phyloP scores from a whole-genome alignment of 2,888 invertebrate species.

The Quadroppia sp. region DNA sequence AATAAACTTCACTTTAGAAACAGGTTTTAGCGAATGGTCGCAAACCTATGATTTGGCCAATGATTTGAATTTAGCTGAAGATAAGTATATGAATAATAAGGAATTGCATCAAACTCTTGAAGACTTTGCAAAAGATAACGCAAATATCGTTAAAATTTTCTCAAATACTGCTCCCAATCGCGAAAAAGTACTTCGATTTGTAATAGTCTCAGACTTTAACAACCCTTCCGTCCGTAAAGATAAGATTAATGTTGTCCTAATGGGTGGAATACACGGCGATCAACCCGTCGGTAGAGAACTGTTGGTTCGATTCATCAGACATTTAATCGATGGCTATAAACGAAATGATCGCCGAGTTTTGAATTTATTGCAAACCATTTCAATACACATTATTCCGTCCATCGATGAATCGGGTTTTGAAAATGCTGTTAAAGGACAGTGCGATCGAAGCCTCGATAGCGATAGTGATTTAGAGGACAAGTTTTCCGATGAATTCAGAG shows the following conservation, averaged over 20 bases:
- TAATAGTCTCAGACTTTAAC: constrained; percentile 42
- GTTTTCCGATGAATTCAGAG: constrained; percentile 44
- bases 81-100: constrained; percentile 63
- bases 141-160: constrained; percentile 64
- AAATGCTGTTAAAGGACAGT: constrained; percentile 50
- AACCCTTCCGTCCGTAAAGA: constrained; percentile 56
- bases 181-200: constrained; percentile 44
- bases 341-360: constrained; percentile 64
- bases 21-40: constrained; percentile 76
- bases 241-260: constrained; percentile 75
- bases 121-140: constrained; percentile 65
- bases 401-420: constrained; percentile 61
- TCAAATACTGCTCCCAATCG: constrained; percentile 61
- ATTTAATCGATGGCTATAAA: constrained; percentile 64
- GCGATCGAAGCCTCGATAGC: constrained; percentile 41
- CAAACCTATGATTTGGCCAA: constrained; percentile 53
- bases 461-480: constrained; percentile 44
- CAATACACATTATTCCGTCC: constrained; percentile 73
- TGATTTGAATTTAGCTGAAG: constrained; percentile 54
- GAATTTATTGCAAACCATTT: constrained; percentile 64
- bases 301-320: constrained; percentile 72
- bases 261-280: constrained; percentile 75
- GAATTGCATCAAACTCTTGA: constrained; percentile 65
- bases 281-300: constrained; percentile 82
- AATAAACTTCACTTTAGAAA: constrained; percentile 72